These are phyloP conservation scores for Sturnus vulgaris DNA, from an alignment of 2,113 vertebrate species.

Conservation along the genomic window DNA sequence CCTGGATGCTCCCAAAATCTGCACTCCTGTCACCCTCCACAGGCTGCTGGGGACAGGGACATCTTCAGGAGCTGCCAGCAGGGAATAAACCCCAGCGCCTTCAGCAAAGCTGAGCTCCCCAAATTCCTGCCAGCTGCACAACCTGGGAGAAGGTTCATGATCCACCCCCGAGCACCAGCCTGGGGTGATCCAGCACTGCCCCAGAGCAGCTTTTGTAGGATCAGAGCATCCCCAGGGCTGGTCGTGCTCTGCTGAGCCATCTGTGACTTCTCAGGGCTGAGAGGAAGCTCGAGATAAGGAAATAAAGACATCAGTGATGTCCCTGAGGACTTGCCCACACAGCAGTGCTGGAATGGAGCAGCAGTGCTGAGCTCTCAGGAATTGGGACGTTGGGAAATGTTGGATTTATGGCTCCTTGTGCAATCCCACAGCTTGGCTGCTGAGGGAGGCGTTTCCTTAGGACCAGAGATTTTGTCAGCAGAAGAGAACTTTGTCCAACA, in stretches of 20 bases:
- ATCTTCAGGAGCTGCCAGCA: background rate
- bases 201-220: background rate
- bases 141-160: background rate
- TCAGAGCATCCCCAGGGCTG: rapidly evolving
- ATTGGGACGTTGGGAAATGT: background rate
- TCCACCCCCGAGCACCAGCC: background rate
- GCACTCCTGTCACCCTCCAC: background rate
- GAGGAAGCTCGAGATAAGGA: background rate
- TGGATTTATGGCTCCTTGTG: conserved; percentile 17
- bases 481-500: background rate
- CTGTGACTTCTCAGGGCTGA: background rate
- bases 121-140: background rate
- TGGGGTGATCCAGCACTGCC: background rate
- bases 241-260: background rate
- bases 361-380: background rate
- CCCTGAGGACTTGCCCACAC: background rate
- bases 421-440: background rate
- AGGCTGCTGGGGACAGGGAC: background rate
- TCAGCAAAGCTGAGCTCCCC: background rate
- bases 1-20: background rate
- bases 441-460: background rate
- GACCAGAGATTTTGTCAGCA: background rate
- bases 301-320: background rate
- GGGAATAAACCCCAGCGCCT: background rate
- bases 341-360: background rate